phyloP scores from a whole-genome alignment of 92 coral and sea anemone species.

The Epizoanthus stellaris region DNA sequence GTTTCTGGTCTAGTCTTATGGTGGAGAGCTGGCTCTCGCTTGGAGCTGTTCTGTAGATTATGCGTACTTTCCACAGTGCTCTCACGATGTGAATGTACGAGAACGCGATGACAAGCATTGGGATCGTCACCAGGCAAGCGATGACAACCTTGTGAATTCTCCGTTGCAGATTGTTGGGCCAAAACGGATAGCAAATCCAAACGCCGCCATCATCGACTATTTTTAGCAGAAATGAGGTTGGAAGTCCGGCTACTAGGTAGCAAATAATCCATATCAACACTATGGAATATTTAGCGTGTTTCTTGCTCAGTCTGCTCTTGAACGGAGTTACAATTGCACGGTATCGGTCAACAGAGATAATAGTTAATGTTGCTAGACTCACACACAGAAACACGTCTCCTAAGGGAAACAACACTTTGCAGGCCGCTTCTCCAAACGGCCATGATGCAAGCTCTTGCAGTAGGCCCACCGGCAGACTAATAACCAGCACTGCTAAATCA shows the following conservation, averaged over 20 bases:
- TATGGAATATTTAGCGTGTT: constrained; percentile 82
- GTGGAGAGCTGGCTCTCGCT: constrained; percentile 71
- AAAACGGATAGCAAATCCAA: constrained; percentile 43
- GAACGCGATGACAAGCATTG: constrained; percentile 53
- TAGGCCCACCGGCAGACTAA: constrained; percentile 86
- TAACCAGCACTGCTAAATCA: constrained; percentile 90
- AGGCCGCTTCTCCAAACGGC: constrained; percentile 98
- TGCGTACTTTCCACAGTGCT: constrained; percentile 49
- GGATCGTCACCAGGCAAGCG: constrained; percentile 28
- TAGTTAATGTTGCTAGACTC: constrained; percentile 88
- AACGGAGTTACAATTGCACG: constrained; percentile 93
- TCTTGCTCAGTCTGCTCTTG: constrained; percentile 83
- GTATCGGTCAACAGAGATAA: constrained; percentile 89
- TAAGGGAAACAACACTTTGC: constrained; percentile 89
- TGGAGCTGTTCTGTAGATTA: constrained; percentile 51
- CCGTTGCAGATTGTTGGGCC: constrained; percentile 38
- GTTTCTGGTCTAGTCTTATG: constrained; percentile 86
- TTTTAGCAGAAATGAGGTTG: constrained; percentile 53
- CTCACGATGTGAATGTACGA: constrained; percentile 61
- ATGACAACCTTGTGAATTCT: constrained; percentile 41
- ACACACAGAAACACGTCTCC: constrained; percentile 96
- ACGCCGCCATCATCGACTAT: constrained; percentile 49
- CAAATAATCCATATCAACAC: constrained; percentile 85
- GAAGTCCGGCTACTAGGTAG: constrained; percentile 69
- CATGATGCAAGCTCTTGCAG: constrained; percentile 92